A percentile compares a stretch with the other conserved stretches of the same genome.
Evolutionary conservation across 2,113 vertebrate species (phyloP).

Genomic region (Bos taurus): ARS-UCD2.0 NC_037335.1:102371001-102371500

Average conservation of each 20-base stretch:
- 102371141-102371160: background rate
- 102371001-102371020: background rate
- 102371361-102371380: background rate
- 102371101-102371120: background rate
- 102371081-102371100: accelerated
- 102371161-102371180: accelerated
- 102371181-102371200: background rate
- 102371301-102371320: background rate
- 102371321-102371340: accelerated
- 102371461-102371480: background rate
- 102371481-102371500: background rate
- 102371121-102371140: background rate
- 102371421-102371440: background rate
- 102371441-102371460: background rate
- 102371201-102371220: background rate
- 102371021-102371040: background rate
- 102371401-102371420: background rate
- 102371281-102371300: background rate
- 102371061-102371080: background rate
- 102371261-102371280: background rate
- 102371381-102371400: background rate
- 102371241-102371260: background rate
- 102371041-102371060: background rate
- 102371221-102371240: background rate
- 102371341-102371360: background rate